These are phyloP conservation scores for Acyrthosiphon pisum DNA, from an alignment of 1,140 invertebrate genomes.

Conservation along the genomic window DNA sequence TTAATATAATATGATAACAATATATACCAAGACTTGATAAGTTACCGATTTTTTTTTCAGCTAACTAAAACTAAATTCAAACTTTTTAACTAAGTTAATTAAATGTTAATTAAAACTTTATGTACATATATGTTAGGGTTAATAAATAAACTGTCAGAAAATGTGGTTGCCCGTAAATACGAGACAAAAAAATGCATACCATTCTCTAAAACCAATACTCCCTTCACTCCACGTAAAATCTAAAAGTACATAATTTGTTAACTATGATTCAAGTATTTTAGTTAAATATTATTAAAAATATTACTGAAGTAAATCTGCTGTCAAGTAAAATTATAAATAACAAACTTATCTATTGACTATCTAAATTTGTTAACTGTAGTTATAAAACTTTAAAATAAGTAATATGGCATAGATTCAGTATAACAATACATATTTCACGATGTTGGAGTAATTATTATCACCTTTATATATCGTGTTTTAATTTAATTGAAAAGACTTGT, in stretches of 20 bases:
- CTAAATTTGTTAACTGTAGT: neutral
- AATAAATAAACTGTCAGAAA: conserved; percentile 12
- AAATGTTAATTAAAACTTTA: conserved; percentile 10
- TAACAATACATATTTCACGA: neutral
- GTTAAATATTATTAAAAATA: neutral
- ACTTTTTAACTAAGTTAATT: conserved; percentile 12
- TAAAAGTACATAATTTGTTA: neutral
- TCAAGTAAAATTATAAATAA: neutral
- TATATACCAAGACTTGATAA: neutral
- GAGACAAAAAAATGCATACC: neutral
- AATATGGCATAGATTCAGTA: too few relatives aligned
- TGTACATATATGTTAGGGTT: neutral
- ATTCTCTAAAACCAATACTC: neutral
- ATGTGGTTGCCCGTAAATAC: neutral
- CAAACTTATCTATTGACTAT: neutral
- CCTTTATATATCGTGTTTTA: neutral
- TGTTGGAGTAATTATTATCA: neutral
- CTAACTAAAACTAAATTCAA: neutral
- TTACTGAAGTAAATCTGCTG: neutral
- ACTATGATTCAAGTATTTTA: neutral
- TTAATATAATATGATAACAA: neutral
- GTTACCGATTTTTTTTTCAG: neutral
- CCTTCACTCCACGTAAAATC: neutral
- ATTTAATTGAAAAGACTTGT: neutral
- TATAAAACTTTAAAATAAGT: neutral